Conservation (phyloP, 2,113 vertebrate species). For the Elephas maximus region DNA sequence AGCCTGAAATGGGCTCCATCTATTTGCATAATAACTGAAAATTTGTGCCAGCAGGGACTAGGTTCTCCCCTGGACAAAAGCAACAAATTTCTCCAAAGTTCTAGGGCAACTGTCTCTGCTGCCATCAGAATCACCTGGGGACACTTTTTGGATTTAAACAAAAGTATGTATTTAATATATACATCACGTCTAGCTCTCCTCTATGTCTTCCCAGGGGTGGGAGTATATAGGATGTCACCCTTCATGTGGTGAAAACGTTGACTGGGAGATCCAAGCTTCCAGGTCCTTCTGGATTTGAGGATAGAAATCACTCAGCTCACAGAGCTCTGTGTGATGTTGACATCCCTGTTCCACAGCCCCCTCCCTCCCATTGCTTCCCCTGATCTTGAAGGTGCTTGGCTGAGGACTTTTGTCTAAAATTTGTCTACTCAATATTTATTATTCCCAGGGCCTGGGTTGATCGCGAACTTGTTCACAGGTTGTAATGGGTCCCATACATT, state of each 20-base stretch:
- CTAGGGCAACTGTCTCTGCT: not conserved
- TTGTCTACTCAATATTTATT: too few species aligned
- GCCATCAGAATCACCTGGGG: not conserved
- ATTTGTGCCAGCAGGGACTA: too few species aligned
- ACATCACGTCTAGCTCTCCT: not conserved
- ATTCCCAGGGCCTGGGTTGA: not conserved
- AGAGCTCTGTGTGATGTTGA: too few species aligned
- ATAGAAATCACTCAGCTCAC: not conserved
- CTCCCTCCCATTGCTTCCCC: too few species aligned
- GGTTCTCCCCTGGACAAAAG: too few species aligned
- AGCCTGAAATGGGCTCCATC: too few species aligned
- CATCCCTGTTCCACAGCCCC: not conserved
- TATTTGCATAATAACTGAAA: too few species aligned
- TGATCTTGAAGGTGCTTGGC: not conserved
- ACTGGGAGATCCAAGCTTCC: too few species aligned
- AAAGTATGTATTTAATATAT: not conserved
- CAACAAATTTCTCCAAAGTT: not conserved
- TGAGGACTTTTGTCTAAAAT: not conserved
- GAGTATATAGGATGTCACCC: not conserved
- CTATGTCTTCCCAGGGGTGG: not conserved
- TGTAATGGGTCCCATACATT: not conserved
- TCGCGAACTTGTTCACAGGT: not conserved
- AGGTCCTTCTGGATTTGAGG: not conserved
- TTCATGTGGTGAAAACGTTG: not conserved
- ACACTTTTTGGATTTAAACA: not conserved